Conservation (phyloP, 2,888 invertebrate species). For the Cistogaster globosa region DNA sequence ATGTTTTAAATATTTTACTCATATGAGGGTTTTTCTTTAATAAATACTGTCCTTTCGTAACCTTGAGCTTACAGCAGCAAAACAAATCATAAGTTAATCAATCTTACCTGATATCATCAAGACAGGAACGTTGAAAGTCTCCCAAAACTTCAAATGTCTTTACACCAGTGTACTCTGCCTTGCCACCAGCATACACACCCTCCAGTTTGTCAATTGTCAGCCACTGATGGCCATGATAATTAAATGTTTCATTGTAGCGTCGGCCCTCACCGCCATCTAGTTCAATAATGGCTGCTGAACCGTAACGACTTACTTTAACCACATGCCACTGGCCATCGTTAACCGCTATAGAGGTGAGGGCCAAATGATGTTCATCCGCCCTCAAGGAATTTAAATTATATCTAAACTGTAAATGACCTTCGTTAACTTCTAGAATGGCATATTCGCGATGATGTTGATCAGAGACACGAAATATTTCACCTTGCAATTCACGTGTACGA, state of each 20-base stretch:
- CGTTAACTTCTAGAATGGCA: conserved; percentile 91
- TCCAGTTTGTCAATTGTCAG: conserved; percentile 95
- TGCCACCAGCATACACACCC: conserved; percentile 96
- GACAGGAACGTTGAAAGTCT: conserved; percentile 94
- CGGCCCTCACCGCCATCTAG: conserved; percentile 97
- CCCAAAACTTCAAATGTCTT: conserved; percentile 96
- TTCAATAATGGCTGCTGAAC: conserved; percentile 94
- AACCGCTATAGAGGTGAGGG: conserved; percentile 92
- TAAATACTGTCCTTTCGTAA: background rate
- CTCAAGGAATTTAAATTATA: conserved; percentile 95
- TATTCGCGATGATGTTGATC: conserved; percentile 97
- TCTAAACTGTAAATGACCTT: conserved; percentile 93
- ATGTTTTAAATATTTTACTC: background rate
- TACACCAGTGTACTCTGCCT: conserved; percentile 96
- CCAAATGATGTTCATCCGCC: conserved; percentile 93
- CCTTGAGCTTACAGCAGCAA: background rate
- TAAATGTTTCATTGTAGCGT: conserved; percentile 95
- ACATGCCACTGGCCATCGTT: conserved; percentile 99
- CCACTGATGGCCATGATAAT: conserved; percentile 95
- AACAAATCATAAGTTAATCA: conserved; percentile 23
- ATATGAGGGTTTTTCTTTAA: too few species aligned
- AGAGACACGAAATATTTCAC: conserved; percentile 96
- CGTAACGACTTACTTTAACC: conserved; percentile 93
- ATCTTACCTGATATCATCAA: conserved; percentile 85
- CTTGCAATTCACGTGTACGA: conserved; percentile 95